phyloP scores from a whole-genome alignment of 2,888 invertebrate genomes.

The Nomada ruficornis region DNA sequence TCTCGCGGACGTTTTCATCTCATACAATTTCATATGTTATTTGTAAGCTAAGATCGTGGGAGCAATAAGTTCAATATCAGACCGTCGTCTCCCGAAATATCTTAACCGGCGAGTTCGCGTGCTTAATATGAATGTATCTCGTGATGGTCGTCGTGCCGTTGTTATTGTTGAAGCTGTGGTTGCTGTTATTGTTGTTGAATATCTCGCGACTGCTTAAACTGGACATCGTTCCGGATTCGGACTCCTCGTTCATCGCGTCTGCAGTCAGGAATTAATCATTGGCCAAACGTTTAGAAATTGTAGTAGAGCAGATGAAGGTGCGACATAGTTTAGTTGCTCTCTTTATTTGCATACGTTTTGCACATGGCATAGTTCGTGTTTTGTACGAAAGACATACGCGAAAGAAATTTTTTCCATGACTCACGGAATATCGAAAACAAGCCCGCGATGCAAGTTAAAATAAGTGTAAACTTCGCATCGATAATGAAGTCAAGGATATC shows the following conservation, averaged over 20 bases:
- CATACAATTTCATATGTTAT: background rate
- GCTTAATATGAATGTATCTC: conserved; percentile 84
- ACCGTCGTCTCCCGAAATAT: conserved; percentile 84
- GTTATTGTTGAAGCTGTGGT: conserved; percentile 72
- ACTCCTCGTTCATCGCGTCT: conserved; percentile 59
- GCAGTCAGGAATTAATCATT: conserved; percentile 55
- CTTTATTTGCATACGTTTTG: background rate
- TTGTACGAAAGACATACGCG: too few species aligned
- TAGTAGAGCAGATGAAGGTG: conserved; percentile 59
- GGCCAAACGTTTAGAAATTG: conserved; percentile 8
- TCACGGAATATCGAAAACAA: background rate
- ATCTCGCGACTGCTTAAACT: conserved; percentile 59
- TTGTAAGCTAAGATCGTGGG: background rate
- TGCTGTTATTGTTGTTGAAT: conserved; percentile 71
- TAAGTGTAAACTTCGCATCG: background rate
- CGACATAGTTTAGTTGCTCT: background rate
- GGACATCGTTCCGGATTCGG: conserved; percentile 56
- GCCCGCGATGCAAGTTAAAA: background rate
- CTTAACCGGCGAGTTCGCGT: conserved; percentile 83
- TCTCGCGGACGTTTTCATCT: conserved; percentile 5
- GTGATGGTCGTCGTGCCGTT: conserved; percentile 82
- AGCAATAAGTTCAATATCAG: conserved; percentile 69
- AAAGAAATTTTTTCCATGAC: background rate
- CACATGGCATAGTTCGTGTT: background rate
- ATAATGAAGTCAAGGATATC: background rate